A percentile compares a stretch with the other conserved stretches of the same genome.
phyloP scores from a whole-genome alignment of 2,888 invertebrate genomes.

The Embidobia sp. region DNA sequence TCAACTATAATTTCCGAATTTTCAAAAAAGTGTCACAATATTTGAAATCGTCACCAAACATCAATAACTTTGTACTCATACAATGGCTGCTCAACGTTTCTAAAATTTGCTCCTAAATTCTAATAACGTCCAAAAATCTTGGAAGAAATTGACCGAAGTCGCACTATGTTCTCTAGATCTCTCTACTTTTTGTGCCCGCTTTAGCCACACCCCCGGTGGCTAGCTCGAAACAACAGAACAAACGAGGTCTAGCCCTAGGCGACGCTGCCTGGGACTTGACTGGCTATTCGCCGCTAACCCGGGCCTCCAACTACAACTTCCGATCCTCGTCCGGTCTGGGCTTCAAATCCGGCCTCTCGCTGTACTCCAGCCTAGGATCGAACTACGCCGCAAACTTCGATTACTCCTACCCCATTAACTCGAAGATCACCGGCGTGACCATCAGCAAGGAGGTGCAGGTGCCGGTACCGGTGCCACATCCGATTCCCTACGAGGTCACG shows the following conservation, averaged over 20 bases:
- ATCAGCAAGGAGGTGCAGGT: slow-evolving; percentile 70
- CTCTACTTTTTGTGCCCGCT: not conserved
- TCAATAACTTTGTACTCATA: no score
- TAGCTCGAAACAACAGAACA: slow-evolving; percentile 62
- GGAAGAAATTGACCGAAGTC: no score
- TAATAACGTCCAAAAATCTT: no score
- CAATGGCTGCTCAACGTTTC: no score
- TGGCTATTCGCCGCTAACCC: slow-evolving; percentile 13
- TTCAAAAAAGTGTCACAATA: no score
- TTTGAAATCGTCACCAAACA: no score
- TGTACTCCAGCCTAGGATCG: slow-evolving; percentile 43
- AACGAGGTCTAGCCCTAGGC: slow-evolving; percentile 67
- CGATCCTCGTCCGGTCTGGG: slow-evolving; percentile 5
- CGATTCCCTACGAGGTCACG: slow-evolving; percentile 71
- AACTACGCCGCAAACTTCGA: slow-evolving; percentile 50
- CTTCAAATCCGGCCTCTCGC: slow-evolving; percentile 40
- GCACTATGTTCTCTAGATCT: no score
- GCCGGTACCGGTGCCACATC: slow-evolving; percentile 68
- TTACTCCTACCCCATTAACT: slow-evolving; percentile 37
- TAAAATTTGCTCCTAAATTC: no score
- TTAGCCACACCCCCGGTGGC: slow-evolving; percentile 26
- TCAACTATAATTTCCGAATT: no score
- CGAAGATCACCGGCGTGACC: slow-evolving; percentile 69
- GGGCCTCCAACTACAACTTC: slow-evolving; percentile 19
- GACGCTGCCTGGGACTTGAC: slow-evolving; percentile 24